Evolutionary conservation across 30 jellyfish, hydroid and myxozoan species (phyloP).

Genomic region (Rhopilema esculentum): DNA sequence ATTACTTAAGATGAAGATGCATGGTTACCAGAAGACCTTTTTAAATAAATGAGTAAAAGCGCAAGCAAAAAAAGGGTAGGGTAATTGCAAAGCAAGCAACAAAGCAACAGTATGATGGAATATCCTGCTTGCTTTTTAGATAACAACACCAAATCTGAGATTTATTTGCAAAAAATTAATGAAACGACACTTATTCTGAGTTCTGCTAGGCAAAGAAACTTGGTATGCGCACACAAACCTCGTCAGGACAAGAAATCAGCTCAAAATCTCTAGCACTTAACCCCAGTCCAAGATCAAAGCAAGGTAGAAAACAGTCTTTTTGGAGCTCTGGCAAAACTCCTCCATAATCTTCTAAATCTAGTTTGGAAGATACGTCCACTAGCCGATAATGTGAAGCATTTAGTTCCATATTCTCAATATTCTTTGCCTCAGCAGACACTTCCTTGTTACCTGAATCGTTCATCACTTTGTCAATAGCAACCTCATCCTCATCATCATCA

Average conservation of each 20-base stretch:
- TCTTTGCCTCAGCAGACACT: not conserved
- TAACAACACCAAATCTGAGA: too few relatives aligned
- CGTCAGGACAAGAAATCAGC: not conserved
- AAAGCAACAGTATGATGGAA: too few relatives aligned
- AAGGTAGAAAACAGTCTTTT: constrained; percentile 41
- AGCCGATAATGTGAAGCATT: not conserved
- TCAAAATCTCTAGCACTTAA: constrained; percentile 2
- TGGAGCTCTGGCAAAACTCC: not conserved
- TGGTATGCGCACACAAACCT: constrained; percentile 12
- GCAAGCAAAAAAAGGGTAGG: too few relatives aligned
- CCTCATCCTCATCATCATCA: constrained; percentile 61
- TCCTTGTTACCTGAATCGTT: not conserved
- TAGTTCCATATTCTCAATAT: not conserved
- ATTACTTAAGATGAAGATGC: too few relatives aligned
- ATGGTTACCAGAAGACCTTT: too few relatives aligned
- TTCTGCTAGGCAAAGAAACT: not conserved
- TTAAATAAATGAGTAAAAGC: too few relatives aligned
- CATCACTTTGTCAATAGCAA: not conserved
- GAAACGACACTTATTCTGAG: too few relatives aligned
- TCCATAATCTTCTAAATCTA: not conserved
- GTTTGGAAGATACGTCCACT: not conserved
- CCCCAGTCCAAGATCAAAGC: constrained; percentile 66
- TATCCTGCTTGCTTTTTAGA: too few relatives aligned
- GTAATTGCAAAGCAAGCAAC: too few relatives aligned
- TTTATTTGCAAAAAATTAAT: too few relatives aligned